phyloP scores from a whole-genome alignment of 1,140 invertebrate species.

The Zaprionus tsacasi region DNA sequence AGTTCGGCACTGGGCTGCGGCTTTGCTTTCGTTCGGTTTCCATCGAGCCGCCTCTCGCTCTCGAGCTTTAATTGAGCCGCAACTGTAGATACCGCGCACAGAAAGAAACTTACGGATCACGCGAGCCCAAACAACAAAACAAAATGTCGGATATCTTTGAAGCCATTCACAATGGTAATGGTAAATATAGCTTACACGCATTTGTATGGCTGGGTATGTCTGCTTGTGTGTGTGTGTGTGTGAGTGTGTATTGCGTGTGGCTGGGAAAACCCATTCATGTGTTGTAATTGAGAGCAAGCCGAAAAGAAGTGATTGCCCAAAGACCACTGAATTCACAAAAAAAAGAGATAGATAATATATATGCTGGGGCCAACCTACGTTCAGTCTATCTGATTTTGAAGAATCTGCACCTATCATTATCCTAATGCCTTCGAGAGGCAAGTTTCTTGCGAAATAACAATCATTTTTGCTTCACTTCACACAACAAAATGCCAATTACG shows the following conservation, averaged over 20 bases:
- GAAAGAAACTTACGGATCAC: slow-evolving; percentile 62
- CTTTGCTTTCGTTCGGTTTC: slow-evolving; percentile 36
- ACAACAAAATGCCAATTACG: slow-evolving; percentile 4
- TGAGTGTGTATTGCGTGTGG: slow-evolving; percentile 45
- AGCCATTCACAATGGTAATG: slow-evolving; percentile 38
- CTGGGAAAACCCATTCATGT: slow-evolving; percentile 62
- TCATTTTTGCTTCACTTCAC: slow-evolving; percentile 9
- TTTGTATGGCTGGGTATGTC: not conserved
- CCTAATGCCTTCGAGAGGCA: not conserved
- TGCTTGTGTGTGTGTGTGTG: slow-evolving; percentile 12
- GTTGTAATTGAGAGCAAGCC: slow-evolving; percentile 51
- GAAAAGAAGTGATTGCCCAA: slow-evolving; percentile 25
- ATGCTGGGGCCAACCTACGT: not conserved
- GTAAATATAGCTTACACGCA: slow-evolving; percentile 23
- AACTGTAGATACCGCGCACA: slow-evolving; percentile 72
- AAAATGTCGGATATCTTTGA: slow-evolving; percentile 78
- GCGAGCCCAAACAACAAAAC: slow-evolving; percentile 70
- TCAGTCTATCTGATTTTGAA: not conserved
- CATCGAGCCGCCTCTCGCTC: slow-evolving; percentile 22
- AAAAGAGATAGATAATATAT: not conserved
- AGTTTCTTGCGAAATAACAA: not conserved
- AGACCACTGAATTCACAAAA: slow-evolving; percentile 5
- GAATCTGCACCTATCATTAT: slow-evolving; percentile 1
- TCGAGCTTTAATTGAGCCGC: slow-evolving; percentile 77
- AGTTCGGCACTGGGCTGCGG: slow-evolving; percentile 34